phyloP scores from a whole-genome alignment of 2,113 vertebrate genomes.

The cat (Felis catus) region F.catus_Fca126_mat1.0 CM031412.1:60476001-60476500 shows the following conservation, averaged over 20 bases:
- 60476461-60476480: background rate
- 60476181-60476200: slow-evolving; percentile 44
- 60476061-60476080: background rate
- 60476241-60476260: background rate
- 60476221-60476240: slow-evolving; percentile 15
- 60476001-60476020: background rate
- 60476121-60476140: background rate
- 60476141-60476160: background rate
- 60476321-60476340: background rate
- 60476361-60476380: background rate
- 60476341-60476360: background rate
- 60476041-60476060: background rate
- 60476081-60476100: background rate
- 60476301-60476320: background rate
- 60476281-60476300: background rate
- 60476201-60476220: slow-evolving; percentile 10
- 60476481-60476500: background rate
- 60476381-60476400: background rate
- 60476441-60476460: background rate
- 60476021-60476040: background rate
- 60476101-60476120: background rate
- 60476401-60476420: background rate
- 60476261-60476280: background rate
- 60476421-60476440: background rate
- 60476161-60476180: slow-evolving; percentile 16